Evolutionary conservation across 2,113 vertebrate genomes (phyloP).

Genomic region (Pelmatolapia mariae): DNA sequence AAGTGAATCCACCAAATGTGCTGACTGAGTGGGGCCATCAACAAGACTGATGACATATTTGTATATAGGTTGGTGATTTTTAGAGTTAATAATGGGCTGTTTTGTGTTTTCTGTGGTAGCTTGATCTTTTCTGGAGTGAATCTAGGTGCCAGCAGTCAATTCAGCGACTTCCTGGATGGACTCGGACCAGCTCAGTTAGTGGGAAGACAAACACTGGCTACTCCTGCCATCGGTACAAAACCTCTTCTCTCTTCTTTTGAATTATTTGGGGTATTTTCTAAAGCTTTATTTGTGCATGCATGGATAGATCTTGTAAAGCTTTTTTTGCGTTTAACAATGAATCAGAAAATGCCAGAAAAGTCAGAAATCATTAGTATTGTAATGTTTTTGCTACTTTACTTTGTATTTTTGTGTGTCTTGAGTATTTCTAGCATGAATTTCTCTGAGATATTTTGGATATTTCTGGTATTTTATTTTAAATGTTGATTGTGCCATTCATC

Average conservation of each 20-base stretch:
- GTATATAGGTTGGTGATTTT: too few relatives aligned
- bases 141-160: conserved; percentile 91
- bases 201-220: conserved; percentile 93
- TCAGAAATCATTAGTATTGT: not conserved
- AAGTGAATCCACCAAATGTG: not conserved
- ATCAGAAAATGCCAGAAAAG: not conserved
- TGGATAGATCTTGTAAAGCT: not conserved
- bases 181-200: conserved; percentile 95
- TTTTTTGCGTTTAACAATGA: not conserved
- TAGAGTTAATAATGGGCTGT: not conserved
- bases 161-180: conserved; percentile 96
- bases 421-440: accelerated
- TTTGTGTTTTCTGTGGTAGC: conserved; percentile 58
- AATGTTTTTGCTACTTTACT: accelerated
- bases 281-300: not conserved
- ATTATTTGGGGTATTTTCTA: not conserved
- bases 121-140: conserved; percentile 93
- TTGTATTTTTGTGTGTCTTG: not conserved
- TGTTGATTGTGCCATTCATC: not conserved
- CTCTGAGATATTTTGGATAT: not conserved
- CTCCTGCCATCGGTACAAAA: conserved; percentile 88
- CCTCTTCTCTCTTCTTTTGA: not conserved
- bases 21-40: not conserved
- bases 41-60: not conserved
- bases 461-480: not conserved